Evolutionary conservation across 2,888 invertebrate genomes (phyloP).

Genomic region (Seira ritae): DNA sequence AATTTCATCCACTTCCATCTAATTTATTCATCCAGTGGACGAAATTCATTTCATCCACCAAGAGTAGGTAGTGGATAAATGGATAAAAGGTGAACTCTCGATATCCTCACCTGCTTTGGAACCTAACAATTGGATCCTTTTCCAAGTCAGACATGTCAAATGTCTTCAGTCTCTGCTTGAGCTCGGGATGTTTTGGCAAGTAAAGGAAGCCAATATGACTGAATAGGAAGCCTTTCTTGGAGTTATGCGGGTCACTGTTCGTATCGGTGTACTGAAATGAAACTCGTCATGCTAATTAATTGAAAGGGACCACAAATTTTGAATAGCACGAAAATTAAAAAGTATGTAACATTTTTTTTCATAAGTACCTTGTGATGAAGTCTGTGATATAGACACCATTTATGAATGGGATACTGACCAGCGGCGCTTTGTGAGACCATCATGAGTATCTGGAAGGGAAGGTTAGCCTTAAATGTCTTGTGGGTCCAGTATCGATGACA

Average conservation of each 20-base stretch:
- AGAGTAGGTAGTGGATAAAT: no score
- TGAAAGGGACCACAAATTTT: no score
- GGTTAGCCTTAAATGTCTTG: constrained; percentile 95
- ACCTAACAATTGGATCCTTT: constrained; percentile 87
- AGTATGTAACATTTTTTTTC: no score
- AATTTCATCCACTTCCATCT: no score
- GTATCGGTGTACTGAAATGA: constrained; percentile 90
- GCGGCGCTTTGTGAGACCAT: constrained; percentile 91
- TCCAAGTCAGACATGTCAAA: constrained; percentile 90
- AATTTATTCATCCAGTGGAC: no score
- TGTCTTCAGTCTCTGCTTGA: constrained; percentile 89
- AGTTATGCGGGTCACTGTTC: constrained; percentile 95
- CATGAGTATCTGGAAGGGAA: constrained; percentile 89
- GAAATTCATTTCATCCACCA: no score
- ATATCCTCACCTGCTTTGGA: constrained; percentile 86
- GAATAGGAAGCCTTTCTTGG: constrained; percentile 95
- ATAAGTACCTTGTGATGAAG: constrained; percentile 92
- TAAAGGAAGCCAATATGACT: constrained; percentile 97
- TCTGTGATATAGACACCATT: constrained; percentile 83
- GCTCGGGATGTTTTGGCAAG: constrained; percentile 92
- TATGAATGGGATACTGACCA: constrained; percentile 79
- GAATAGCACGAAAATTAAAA: no score
- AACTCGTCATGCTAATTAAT: no score
- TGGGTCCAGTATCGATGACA: constrained; percentile 98
- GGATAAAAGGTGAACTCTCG: neutral